phyloP scores from a whole-genome alignment of 1,140 invertebrate species.

The Drosophila ercepeae region DNA sequence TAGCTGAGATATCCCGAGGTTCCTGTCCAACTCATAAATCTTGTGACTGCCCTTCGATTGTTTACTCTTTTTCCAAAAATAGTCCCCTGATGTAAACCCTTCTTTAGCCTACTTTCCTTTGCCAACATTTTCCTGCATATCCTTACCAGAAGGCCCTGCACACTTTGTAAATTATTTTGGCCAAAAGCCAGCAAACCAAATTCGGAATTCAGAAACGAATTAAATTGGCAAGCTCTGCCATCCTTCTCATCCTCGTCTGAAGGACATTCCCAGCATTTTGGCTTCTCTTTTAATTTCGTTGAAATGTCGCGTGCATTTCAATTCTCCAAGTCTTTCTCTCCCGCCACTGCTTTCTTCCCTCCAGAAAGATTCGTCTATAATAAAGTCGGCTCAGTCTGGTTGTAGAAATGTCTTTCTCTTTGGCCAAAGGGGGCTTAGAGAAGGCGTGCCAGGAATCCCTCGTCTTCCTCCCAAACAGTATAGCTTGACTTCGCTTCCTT shows the following conservation, averaged over 20 bases:
- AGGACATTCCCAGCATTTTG: constrained; percentile 41
- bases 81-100: background rate
- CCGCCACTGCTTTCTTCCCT: background rate
- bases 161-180: constrained; percentile 51
- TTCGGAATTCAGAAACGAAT: constrained; percentile 47
- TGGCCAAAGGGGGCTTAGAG: background rate
- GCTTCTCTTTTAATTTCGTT: constrained; percentile 52
- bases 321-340: constrained; percentile 4
- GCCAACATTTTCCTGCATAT: constrained; percentile 4
- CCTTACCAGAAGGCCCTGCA: constrained; percentile 12
- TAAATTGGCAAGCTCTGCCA: constrained; percentile 49
- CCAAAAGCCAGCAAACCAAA: constrained; percentile 43
- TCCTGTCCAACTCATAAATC: background rate
- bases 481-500: constrained; percentile 34
- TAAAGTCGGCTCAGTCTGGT: constrained; percentile 35
- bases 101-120: constrained; percentile 2
- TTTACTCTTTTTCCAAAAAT: background rate
- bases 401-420: constrained; percentile 23
- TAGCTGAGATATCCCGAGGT: background rate
- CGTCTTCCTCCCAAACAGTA: constrained; percentile 38
- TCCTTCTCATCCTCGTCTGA: constrained; percentile 2
- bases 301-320: constrained; percentile 54
- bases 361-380: constrained; percentile 33
- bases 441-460: constrained; percentile 9
- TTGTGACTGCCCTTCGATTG: no score